Percentiles rank a stretch among this genome's conserved stretches.
These are phyloP conservation scores for Strigamia maritima DNA, from an alignment of 2,888 invertebrate genomes.

Conservation along the genomic window DNA sequence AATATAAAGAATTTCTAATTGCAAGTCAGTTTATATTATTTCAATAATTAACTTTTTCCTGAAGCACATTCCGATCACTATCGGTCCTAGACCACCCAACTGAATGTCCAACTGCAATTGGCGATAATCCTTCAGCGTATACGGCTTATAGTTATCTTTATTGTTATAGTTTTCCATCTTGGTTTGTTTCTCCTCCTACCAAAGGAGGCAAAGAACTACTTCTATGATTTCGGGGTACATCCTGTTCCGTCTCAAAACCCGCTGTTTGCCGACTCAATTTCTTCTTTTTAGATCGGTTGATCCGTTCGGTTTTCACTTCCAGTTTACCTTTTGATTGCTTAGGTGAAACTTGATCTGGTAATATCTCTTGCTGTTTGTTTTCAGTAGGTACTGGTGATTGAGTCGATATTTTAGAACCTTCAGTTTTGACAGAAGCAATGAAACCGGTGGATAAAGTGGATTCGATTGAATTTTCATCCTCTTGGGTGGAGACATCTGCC, in stretches of 20 bases:
- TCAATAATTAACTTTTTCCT: constrained; percentile 17
- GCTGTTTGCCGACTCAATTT: neutral
- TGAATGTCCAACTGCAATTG: neutral
- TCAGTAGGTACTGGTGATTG: too few relatives aligned
- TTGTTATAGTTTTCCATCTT: neutral
- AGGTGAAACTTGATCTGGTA: too few relatives aligned
- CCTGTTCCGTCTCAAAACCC: neutral
- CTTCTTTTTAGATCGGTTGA: neutral
- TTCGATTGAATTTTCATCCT: neutral
- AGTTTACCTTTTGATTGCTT: too few relatives aligned
- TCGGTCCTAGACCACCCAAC: constrained; percentile 26
- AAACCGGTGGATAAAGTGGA: neutral
- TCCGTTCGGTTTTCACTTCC: neutral
- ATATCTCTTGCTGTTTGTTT: too few relatives aligned
- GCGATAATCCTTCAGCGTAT: constrained; percentile 12
- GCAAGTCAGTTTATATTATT: neutral
- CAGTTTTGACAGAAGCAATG: neutral
- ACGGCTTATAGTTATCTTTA: constrained; percentile 8
- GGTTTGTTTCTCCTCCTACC: neutral
- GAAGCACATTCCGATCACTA: neutral
- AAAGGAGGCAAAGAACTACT: neutral
- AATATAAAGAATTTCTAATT: neutral
- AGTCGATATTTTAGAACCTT: too few relatives aligned
- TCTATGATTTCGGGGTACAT: neutral
- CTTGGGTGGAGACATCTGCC: neutral